Conservation (phyloP, 2,888 invertebrate species). For the Sminthurides aquaticus region DNA sequence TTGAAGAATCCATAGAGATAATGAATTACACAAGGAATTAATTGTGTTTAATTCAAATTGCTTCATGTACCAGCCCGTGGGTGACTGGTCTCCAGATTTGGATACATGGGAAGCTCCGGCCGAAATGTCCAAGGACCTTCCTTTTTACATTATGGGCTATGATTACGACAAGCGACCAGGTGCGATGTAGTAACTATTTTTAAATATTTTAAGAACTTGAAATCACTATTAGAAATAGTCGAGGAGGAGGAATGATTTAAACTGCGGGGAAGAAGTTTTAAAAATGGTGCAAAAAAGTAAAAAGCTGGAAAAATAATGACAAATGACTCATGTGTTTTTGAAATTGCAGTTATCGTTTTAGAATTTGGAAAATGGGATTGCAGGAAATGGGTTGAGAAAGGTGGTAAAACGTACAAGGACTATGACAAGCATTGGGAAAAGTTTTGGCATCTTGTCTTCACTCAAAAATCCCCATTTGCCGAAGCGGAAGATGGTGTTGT, state of each 20-base stretch:
- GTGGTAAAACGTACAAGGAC: neutral
- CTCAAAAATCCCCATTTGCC: neutral
- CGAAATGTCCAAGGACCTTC: neutral
- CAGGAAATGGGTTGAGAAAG: neutral
- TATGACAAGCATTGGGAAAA: neutral
- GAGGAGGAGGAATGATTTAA: too few species aligned
- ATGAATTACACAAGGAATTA: too few species aligned
- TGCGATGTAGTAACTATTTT: too few species aligned
- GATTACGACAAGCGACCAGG: conserved; percentile 2
- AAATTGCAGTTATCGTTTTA: neutral
- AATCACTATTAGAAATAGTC: too few species aligned
- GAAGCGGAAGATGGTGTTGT: conserved; percentile 1
- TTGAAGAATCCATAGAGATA: too few species aligned
- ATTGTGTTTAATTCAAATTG: too few species aligned
- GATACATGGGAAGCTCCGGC: neutral
- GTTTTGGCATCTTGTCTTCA: neutral
- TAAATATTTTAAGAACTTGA: too few species aligned
- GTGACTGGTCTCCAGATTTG: neutral
- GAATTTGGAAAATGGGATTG: conserved; percentile 1
- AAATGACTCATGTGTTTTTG: too few species aligned
- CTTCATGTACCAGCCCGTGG: neutral
- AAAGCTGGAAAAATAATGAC: too few species aligned
- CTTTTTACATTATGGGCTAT: neutral
- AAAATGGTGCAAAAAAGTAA: too few species aligned
- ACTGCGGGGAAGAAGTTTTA: too few species aligned